Base-by-base conservation (phyloP, 2,113 vertebrate genomes). In the Mesocricetus auratus region DNA sequence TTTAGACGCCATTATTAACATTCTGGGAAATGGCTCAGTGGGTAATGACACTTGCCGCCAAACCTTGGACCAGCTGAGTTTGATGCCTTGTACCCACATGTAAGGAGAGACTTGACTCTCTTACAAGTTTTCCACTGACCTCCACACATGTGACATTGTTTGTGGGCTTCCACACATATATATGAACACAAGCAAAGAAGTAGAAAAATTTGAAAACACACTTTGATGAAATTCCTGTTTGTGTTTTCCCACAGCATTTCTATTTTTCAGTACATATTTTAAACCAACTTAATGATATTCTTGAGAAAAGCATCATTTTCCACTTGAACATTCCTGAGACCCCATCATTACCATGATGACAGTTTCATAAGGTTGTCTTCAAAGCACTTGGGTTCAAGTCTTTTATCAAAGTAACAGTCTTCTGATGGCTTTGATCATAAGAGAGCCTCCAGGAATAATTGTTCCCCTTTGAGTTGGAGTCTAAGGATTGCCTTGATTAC, bases 361-460 rank as follows among this genome's bases (percentile, higher is more conserved):
- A 71, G 3, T 85, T 73, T 91, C 8, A 17, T 29, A 82, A 83
- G n/a, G 83, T 68, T 83, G 62, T 91, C 96, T 90, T 93, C 89
- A 88, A 77, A 97, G 91, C 10, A 50, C 17, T 95, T 64, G 83
- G 50, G n/a, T 75, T 91, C 68, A 39, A 89, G 92, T 90, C 89
- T 96, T 93, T 94, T 90, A 94, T 94, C 94, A 95, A 83, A 50
- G 75, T 58, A 79, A 22, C 75, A 45, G 90, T 92, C 9, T 26
- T 79, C 0, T 42, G 31, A 89, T 83, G 82, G 50, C 96, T 96
- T 94, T 97, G 93, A 96, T 93, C 82, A 71, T 62, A 77, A 90
- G 87, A 93, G 21, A 79, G 42, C 91, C 86, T 91, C 31, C 78
- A 83, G 39, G n/a, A 95, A 73, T 96, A 85, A 96, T 91, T 96